A percentile compares a stretch with the other conserved stretches of the same genome.
phyloP scores from a whole-genome alignment of 2,888 invertebrate species.

The Minunthozetes semirufus region DNA sequence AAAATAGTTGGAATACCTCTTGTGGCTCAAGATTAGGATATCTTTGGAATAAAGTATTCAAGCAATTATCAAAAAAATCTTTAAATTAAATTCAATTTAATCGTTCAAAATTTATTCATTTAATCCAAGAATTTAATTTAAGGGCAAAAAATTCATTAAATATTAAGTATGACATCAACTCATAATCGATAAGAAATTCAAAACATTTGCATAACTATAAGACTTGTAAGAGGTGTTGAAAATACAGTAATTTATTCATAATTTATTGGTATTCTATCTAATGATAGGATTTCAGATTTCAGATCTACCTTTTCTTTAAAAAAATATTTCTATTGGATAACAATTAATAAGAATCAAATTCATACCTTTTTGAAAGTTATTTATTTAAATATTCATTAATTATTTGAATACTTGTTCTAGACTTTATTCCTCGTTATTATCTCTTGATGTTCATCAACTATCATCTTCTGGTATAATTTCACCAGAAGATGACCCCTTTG shows the following conservation, averaged over 20 bases:
- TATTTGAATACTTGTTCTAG: too few relatives aligned
- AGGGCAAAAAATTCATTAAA: neutral
- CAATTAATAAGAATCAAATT: too few relatives aligned
- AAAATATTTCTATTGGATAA: neutral
- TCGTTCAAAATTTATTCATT: neutral
- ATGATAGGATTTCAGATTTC: neutral
- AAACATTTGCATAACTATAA: neutral
- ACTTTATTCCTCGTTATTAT: neutral
- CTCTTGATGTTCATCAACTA: too few relatives aligned
- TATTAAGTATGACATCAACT: neutral
- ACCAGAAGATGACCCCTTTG: neutral
- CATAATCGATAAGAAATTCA: neutral
- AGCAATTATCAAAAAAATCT: neutral
- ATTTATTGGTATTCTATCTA: slow-evolving; percentile 5
- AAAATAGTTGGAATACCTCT: neutral
- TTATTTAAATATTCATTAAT: too few relatives aligned
- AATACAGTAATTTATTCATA: slow-evolving; percentile 1
- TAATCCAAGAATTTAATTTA: neutral
- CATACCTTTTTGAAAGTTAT: too few relatives aligned
- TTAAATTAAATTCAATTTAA: neutral
- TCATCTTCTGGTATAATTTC: too few relatives aligned
- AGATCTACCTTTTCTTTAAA: neutral
- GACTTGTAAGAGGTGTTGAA: slow-evolving; percentile 17
- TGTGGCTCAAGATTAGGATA: neutral
- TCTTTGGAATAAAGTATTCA: too few relatives aligned